These are phyloP conservation scores for Melanotaenia pygmaea DNA, from an alignment of 2,797 vertebrate species.

Conservation along the genomic window DNA sequence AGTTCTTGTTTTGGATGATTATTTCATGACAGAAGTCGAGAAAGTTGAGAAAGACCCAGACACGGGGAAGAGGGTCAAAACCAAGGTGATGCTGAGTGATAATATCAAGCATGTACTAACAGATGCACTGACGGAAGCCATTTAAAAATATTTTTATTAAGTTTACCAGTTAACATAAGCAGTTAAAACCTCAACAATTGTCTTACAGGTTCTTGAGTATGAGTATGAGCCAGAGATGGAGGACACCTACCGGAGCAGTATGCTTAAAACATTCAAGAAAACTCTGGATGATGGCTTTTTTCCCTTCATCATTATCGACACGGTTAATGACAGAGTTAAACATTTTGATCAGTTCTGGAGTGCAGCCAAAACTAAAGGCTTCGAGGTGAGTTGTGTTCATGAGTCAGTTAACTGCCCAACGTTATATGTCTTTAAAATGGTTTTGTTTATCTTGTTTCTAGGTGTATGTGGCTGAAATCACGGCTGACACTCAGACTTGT, in stretches of 20 bases:
- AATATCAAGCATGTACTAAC: not conserved
- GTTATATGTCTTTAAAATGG: constrained; percentile 1
- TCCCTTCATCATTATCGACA: constrained; percentile 98
- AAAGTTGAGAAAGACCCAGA: constrained; percentile 96
- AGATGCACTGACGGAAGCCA: not conserved
- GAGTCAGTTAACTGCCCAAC: not conserved
- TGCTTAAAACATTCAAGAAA: constrained; percentile 99
- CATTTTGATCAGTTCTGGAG: constrained; percentile 99
- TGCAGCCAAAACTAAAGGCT: constrained; percentile 98
- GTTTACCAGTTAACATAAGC: too few relatives aligned
- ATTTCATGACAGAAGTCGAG: constrained; percentile 98
- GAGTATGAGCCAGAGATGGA: constrained; percentile 99
- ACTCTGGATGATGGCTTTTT: constrained; percentile 98
- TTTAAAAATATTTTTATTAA: not conserved
- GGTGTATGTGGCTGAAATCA: constrained; percentile 98
- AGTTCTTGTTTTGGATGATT: constrained; percentile 97
- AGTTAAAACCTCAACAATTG: not conserved
- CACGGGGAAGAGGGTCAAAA: constrained; percentile 93
- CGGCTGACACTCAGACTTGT: constrained; percentile 93
- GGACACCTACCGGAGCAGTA: constrained; percentile 95
- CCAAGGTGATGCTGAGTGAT: constrained; percentile 84
- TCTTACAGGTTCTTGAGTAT: constrained; percentile 91
- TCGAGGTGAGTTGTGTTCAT: constrained; percentile 87
- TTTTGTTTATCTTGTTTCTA: constrained; percentile 58
- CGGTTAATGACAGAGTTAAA: constrained; percentile 94